Percentiles rank a stretch among this genome's conserved stretches.
phyloP scores from a whole-genome alignment of 1,140 invertebrate genomes.

The Mycetomoellerius zeteki region DNA sequence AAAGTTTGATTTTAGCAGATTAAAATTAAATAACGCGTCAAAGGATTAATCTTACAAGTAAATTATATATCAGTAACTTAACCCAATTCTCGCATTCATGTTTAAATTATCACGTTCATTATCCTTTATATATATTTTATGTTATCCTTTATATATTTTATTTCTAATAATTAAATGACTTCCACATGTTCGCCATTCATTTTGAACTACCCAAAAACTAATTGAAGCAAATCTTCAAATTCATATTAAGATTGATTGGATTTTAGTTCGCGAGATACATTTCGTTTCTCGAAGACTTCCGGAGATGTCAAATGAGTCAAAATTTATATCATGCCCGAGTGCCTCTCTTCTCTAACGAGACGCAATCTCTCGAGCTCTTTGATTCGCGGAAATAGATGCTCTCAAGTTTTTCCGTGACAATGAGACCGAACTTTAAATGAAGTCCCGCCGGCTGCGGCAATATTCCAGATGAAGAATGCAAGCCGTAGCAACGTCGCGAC shows the following conservation, averaged over 20 bases:
- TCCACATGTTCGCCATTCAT: not conserved
- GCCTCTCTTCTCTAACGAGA: slow-evolving; percentile 51
- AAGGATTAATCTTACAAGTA: slow-evolving; percentile 18
- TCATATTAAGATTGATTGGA: slow-evolving; percentile 6
- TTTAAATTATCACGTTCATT: slow-evolving; percentile 17
- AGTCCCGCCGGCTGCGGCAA: slow-evolving; percentile 52
- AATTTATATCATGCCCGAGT: slow-evolving; percentile 48
- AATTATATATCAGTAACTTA: slow-evolving; percentile 12
- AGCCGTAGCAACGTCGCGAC: slow-evolving; percentile 34
- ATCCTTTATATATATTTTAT: not conserved
- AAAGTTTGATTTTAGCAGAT: not conserved
- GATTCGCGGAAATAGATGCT: slow-evolving; percentile 36
- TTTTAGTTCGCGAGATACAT: slow-evolving; percentile 18
- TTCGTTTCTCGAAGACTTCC: slow-evolving; percentile 29
- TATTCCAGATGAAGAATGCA: slow-evolving; percentile 60
- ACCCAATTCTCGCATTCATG: not conserved
- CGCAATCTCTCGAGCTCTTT: slow-evolving; percentile 42
- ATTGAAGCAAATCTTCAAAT: slow-evolving; percentile 8
- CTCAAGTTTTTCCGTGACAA: slow-evolving; percentile 62
- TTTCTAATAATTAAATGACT: slow-evolving; percentile 4
- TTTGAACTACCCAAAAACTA: not conserved
- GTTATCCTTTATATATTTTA: not conserved
- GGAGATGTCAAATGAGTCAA: slow-evolving; percentile 37
- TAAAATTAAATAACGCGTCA: slow-evolving; percentile 3
- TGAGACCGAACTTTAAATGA: slow-evolving; percentile 61